These are phyloP conservation scores for Coelopa frigida DNA, from an alignment of 1,140 invertebrate genomes.

Conservation along the genomic window DNA sequence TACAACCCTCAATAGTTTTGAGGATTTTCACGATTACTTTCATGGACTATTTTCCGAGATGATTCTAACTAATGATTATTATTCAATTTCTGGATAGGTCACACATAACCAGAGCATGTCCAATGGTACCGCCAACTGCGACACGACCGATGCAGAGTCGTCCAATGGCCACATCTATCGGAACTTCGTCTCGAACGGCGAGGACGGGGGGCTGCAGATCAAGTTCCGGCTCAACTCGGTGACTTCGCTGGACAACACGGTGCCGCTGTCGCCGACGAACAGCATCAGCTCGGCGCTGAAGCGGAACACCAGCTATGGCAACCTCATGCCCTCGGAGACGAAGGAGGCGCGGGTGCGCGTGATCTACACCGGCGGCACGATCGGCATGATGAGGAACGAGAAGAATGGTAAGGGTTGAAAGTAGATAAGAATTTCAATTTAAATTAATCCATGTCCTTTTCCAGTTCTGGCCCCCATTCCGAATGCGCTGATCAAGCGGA, in stretches of 20 bases:
- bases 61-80: too few species aligned
- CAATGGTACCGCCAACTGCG: too few species aligned
- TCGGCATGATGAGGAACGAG: constrained; percentile 75
- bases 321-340: constrained; percentile 25
- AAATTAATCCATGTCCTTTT: constrained; percentile 5
- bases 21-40: too few species aligned
- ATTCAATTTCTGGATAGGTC: too few species aligned
- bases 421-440: not conserved
- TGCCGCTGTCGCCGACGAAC: not conserved
- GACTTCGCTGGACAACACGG: constrained; percentile 6
- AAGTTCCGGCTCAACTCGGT: constrained; percentile 4
- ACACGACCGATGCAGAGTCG: too few species aligned
- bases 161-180: too few species aligned
- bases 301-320: constrained; percentile 32
- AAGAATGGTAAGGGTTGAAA: constrained; percentile 53
- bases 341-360: constrained; percentile 61
- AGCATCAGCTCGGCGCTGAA: constrained; percentile 8
- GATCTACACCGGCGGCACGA: constrained; percentile 82
- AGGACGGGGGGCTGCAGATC: constrained; percentile 1
- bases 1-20: too few species aligned
- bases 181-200: not conserved
- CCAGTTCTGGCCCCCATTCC: constrained; percentile 57
- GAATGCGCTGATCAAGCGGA: constrained; percentile 52
- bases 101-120: too few species aligned
- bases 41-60: too few species aligned